Evolutionary conservation across 1,140 invertebrate genomes (phyloP).

Genomic region (Trichonephila clavipes): DNA sequence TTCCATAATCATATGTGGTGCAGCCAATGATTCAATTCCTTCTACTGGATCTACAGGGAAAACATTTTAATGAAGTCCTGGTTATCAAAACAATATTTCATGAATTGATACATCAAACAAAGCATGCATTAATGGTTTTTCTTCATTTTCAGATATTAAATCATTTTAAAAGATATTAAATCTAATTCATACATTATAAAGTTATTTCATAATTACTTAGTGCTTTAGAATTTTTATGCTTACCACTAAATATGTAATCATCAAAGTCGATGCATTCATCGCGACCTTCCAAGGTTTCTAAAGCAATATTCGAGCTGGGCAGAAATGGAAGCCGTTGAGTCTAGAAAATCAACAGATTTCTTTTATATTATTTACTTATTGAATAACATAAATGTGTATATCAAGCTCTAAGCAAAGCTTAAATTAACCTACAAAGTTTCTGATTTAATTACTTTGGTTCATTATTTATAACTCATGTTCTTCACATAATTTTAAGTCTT

Average conservation of each 20-base stretch:
- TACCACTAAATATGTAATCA: conserved; percentile 88
- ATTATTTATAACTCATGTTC: too few relatives aligned
- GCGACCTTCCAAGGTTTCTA: conserved; percentile 82
- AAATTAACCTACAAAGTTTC: too few relatives aligned
- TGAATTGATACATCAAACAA: not conserved
- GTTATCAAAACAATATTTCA: too few relatives aligned
- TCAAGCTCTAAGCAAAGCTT: too few relatives aligned
- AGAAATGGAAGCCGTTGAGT: conserved; percentile 80
- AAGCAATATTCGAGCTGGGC: conserved; percentile 80
- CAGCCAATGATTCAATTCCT: conserved; percentile 87
- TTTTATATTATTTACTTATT: too few relatives aligned
- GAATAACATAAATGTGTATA: too few relatives aligned
- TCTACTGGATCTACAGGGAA: conserved; percentile 81
- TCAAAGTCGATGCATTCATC: conserved; percentile 90
- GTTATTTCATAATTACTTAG: not conserved
- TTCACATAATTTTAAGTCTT: too few relatives aligned
- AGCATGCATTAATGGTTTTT: not conserved
- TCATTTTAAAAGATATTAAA: conserved; percentile 42
- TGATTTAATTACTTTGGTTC: too few relatives aligned
- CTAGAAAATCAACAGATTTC: conserved; percentile 77
- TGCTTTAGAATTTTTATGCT: conserved; percentile 25
- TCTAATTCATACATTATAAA: not conserved
- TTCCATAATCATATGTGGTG: conserved; percentile 91
- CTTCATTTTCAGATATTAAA: too few relatives aligned
- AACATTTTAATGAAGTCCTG: not conserved